Evolutionary conservation across 2,888 invertebrate genomes (phyloP).

Genomic region (Crioceris asparagi): DNA sequence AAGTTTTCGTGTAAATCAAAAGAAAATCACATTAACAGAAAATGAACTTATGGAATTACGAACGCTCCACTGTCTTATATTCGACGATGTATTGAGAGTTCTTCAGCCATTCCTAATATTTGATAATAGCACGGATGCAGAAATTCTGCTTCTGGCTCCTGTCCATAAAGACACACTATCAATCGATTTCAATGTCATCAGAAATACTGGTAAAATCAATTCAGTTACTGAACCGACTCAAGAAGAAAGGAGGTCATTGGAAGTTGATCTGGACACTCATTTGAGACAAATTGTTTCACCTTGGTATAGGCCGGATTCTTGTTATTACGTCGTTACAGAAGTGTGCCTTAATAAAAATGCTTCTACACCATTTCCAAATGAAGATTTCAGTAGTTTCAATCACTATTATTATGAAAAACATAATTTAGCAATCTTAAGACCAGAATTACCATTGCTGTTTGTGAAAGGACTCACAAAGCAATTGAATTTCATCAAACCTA

Average conservation of each 20-base stretch:
- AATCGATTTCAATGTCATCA: constrained; percentile 54
- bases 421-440: constrained; percentile 49
- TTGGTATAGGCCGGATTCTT: constrained; percentile 50
- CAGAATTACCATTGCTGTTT: constrained; percentile 66
- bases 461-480: constrained; percentile 57
- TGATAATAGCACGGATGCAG: constrained; percentile 41
- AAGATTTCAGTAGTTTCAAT: constrained; percentile 50
- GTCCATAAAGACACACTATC: constrained; percentile 27
- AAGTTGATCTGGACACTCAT: constrained; percentile 51
- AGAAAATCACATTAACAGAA: constrained; percentile 36
- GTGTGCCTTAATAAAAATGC: constrained; percentile 58
- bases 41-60: constrained; percentile 43
- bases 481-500: constrained; percentile 51
- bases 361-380: constrained; percentile 52
- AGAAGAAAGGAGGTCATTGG: constrained; percentile 41
- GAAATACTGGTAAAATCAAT: constrained; percentile 37
- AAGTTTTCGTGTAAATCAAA: constrained; percentile 42
- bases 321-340: constrained; percentile 54
- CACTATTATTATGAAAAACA: constrained; percentile 73
- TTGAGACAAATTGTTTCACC: constrained; percentile 71
- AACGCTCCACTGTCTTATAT: constrained; percentile 65
- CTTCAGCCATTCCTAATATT: constrained; percentile 51
- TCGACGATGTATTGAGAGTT: constrained; percentile 55
- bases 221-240: constrained; percentile 37
- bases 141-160: constrained; percentile 40